Conservation (phyloP, 2,113 vertebrate species). For the Pithys albifrons region DNA sequence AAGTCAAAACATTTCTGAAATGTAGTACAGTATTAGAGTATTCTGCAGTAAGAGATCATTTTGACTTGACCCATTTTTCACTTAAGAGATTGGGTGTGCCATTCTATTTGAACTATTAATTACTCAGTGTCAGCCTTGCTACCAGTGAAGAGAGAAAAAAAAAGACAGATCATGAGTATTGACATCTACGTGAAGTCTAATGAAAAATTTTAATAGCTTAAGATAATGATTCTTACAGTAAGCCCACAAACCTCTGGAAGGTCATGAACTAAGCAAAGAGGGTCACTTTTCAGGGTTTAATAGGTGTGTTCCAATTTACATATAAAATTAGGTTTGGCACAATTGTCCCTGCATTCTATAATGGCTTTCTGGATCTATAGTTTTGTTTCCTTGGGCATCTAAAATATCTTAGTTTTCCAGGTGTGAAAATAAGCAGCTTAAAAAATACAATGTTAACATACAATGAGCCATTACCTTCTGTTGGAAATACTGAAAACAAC, state of each 20-base stretch:
- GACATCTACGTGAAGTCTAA: background rate
- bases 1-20: constrained; percentile 1
- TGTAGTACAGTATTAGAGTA: background rate
- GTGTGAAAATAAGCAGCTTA: background rate
- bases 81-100: background rate
- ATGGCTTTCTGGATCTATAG: background rate
- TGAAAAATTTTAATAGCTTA: background rate
- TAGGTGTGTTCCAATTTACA: background rate
- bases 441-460: background rate
- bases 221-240: background rate
- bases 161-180: background rate
- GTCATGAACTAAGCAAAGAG: background rate
- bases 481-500: background rate
- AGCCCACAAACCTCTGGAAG: background rate
- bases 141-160: background rate
- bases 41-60: background rate
- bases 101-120: background rate
- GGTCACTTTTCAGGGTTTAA: background rate
- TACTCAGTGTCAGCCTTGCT: background rate
- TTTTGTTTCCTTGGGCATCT: background rate
- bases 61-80: background rate
- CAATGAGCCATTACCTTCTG: background rate
- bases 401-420: background rate
- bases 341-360: background rate
- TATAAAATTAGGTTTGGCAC: background rate